These are phyloP conservation scores for Cyrtodaria siliqua DNA, from an alignment of 2,888 invertebrate species.

Conservation along the genomic window DNA sequence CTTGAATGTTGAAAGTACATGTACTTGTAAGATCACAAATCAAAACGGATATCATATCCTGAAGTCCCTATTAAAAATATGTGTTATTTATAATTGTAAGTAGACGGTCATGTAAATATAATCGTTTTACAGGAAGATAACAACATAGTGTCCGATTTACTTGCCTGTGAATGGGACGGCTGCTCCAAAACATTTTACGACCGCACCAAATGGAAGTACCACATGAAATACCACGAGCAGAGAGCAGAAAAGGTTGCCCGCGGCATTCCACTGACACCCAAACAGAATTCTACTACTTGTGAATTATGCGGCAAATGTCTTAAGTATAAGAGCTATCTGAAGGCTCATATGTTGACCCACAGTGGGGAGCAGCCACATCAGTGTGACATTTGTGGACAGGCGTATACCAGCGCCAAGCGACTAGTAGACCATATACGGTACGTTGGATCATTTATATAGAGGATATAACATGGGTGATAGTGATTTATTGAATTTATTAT, in stretches of 20 bases:
- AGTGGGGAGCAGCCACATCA: slow-evolving; percentile 39
- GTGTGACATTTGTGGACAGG: slow-evolving; percentile 61
- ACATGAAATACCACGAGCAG: slow-evolving; percentile 60
- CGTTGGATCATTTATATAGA: no score
- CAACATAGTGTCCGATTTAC: neutral
- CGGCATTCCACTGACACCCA: slow-evolving; percentile 38
- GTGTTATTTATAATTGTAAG: no score
- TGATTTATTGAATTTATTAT: no score
- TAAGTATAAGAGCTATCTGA: slow-evolving; percentile 63
- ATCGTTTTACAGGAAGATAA: slow-evolving; percentile 9
- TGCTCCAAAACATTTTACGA: slow-evolving; percentile 61
- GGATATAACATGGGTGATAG: no score
- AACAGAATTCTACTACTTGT: slow-evolving; percentile 35
- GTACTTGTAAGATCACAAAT: no score
- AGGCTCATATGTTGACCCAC: slow-evolving; percentile 59
- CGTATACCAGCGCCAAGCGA: slow-evolving; percentile 35
- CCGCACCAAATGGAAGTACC: slow-evolving; percentile 48
- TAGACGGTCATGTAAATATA: no score
- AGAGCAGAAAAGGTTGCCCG: slow-evolving; percentile 57
- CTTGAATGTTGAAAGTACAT: no score
- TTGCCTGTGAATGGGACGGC: slow-evolving; percentile 63
- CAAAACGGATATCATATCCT: no score
- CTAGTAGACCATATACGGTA: slow-evolving; percentile 60
- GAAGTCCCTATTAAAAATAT: no score
- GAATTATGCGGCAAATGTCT: slow-evolving; percentile 57